Conservation (phyloP, 2,113 vertebrate genomes). For the Pomatostomus ruficeps region DNA sequence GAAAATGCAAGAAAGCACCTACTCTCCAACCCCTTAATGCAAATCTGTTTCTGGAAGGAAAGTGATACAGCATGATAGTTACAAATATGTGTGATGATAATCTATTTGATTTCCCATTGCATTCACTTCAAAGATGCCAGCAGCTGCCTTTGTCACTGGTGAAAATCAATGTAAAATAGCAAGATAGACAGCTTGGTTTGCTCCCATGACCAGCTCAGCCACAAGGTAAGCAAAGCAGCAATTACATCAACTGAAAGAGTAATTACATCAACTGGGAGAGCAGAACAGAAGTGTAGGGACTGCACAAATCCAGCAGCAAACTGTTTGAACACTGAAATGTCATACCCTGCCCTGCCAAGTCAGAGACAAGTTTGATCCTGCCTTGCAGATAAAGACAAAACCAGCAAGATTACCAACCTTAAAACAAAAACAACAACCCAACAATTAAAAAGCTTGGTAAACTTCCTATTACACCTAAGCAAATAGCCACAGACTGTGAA, state of each 20-base stretch:
- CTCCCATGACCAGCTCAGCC: neutral
- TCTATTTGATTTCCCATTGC: neutral
- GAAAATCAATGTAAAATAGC: neutral
- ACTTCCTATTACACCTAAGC: neutral
- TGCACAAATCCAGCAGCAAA: neutral
- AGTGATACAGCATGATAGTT: fast-evolving
- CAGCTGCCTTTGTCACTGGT: neutral
- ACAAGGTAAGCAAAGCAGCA: constrained; percentile 18
- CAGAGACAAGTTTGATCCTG: constrained; percentile 21
- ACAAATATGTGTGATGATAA: neutral
- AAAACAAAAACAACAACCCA: neutral
- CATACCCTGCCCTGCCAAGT: neutral
- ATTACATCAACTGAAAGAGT: neutral
- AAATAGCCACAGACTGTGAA: neutral
- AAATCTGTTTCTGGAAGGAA: neutral
- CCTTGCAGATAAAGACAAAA: constrained; percentile 24
- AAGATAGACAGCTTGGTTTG: neutral
- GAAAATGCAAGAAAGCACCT: neutral
- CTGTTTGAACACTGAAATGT: neutral
- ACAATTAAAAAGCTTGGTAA: neutral
- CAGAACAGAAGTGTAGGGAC: neutral
- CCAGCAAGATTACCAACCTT: neutral
- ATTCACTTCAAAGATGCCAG: neutral
- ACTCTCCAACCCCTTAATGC: neutral
- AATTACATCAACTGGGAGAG: constrained; percentile 10